A percentile compares a stretch with the other conserved stretches of the same genome.
phyloP scores from a whole-genome alignment of 2,888 invertebrate genomes.

The Eupeodes luniger region DNA sequence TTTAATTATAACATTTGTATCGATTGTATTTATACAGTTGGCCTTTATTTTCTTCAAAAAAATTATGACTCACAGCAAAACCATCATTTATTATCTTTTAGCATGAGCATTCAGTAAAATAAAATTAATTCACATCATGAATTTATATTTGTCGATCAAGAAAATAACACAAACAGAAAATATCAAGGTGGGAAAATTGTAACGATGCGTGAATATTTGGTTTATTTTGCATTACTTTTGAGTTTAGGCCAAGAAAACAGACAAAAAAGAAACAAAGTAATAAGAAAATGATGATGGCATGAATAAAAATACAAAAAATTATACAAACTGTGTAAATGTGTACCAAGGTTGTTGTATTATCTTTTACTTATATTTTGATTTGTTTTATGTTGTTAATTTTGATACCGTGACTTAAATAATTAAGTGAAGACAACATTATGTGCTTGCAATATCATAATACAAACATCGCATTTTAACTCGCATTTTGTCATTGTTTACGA shows the following conservation, averaged over 20 bases:
- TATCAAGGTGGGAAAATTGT: slow-evolving; percentile 69
- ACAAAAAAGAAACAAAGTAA: slow-evolving; percentile 16
- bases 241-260: slow-evolving; percentile 60
- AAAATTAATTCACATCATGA: slow-evolving; percentile 71
- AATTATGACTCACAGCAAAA: slow-evolving; percentile 48
- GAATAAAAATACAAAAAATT: slow-evolving; percentile 23
- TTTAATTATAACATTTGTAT: background rate
- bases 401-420: slow-evolving; percentile 76
- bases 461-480: slow-evolving; percentile 26
- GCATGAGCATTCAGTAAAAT: slow-evolving; percentile 27
- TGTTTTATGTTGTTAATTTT: slow-evolving; percentile 74
- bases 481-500: slow-evolving; percentile 74
- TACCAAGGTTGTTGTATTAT: slow-evolving; percentile 70
- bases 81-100: background rate
- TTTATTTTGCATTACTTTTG: slow-evolving; percentile 61
- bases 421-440: slow-evolving; percentile 73
- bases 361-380: slow-evolving; percentile 68
- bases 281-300: slow-evolving; percentile 44
- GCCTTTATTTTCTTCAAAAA: slow-evolving; percentile 23
- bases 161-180: slow-evolving; percentile 3
- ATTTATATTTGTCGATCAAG: slow-evolving; percentile 37
- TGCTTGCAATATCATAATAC: slow-evolving; percentile 57
- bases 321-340: slow-evolving; percentile 67
- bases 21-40: slow-evolving; percentile 33
- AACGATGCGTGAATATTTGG: slow-evolving; percentile 53